Percentiles rank a stretch among this genome's conserved stretches.
Conservation (phyloP, 2,888 invertebrate genomes). For the Zelleria hepariella region DNA sequence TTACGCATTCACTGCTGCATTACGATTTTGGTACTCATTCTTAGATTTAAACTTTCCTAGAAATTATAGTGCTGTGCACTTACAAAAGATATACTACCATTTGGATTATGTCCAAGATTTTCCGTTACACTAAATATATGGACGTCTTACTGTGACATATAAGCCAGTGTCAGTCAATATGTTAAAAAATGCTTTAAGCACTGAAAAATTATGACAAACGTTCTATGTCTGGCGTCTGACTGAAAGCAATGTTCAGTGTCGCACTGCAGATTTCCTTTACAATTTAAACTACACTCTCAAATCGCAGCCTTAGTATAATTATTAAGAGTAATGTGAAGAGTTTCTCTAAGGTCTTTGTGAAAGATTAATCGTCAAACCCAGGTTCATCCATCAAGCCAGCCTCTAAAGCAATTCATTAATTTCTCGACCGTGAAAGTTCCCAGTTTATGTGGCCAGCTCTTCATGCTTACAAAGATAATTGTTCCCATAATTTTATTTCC, state of each 20-base stretch:
- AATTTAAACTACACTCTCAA: too few species aligned
- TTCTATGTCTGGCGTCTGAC: too few species aligned
- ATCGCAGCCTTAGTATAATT: background rate
- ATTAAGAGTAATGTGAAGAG: background rate
- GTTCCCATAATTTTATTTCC: background rate
- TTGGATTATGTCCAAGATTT: too few species aligned
- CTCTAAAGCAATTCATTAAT: background rate
- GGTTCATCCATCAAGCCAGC: background rate
- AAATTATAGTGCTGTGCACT: too few species aligned
- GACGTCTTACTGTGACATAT: too few species aligned
- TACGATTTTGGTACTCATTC: background rate
- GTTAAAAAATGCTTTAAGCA: too few species aligned
- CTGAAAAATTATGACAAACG: too few species aligned
- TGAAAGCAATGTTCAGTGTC: too few species aligned
- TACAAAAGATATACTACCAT: too few species aligned
- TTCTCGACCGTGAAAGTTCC: background rate
- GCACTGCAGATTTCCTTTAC: too few species aligned
- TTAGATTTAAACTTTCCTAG: background rate
- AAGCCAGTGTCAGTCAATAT: too few species aligned
- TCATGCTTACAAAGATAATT: background rate
- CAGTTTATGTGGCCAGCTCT: background rate
- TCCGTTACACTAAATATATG: too few species aligned
- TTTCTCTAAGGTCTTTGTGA: background rate
- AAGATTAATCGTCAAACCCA: background rate
- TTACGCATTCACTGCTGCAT: background rate